phyloP scores from a whole-genome alignment of 92 coral and sea anemone genomes.

The Micromussa lordhowensis region DNA sequence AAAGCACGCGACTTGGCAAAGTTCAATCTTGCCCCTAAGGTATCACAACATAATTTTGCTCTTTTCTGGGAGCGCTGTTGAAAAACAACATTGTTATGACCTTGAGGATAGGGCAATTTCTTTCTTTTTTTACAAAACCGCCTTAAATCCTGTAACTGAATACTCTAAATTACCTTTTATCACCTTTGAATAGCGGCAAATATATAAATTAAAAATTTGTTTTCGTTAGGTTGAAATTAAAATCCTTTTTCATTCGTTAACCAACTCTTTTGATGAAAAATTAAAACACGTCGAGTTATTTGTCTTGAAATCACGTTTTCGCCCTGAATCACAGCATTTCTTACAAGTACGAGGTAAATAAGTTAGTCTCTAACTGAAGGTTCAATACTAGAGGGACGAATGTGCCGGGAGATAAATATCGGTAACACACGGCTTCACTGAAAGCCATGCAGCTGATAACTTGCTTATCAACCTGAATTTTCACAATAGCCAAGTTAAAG shows the following conservation, averaged over 20 bases:
- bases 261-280: slow-evolving; percentile 11
- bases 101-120: neutral
- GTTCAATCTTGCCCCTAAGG: neutral
- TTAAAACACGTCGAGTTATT: slow-evolving; percentile 5
- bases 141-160: slow-evolving; percentile 26
- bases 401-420: slow-evolving; percentile 31
- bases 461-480: slow-evolving; percentile 35
- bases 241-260: slow-evolving; percentile 23
- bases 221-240: slow-evolving; percentile 16
- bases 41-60: neutral
- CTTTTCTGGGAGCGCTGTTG: neutral
- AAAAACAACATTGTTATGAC: neutral
- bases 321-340: neutral
- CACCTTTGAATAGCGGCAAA: slow-evolving; percentile 36
- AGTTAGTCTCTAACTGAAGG: neutral
- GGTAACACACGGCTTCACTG: slow-evolving; percentile 46
- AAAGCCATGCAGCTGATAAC: slow-evolving; percentile 51
- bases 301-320: neutral
- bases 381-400: neutral
- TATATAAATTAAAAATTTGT: slow-evolving; percentile 27
- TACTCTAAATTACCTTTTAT: slow-evolving; percentile 41
- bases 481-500: slow-evolving; percentile 50
- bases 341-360: neutral
- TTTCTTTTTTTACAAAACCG: slow-evolving; percentile 14
- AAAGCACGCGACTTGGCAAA: neutral